Evolutionary conservation across 2,888 invertebrate genomes (phyloP), one percentile per base, ranked within the genome.

Genomic region (Tenodera sinensis): DNA sequence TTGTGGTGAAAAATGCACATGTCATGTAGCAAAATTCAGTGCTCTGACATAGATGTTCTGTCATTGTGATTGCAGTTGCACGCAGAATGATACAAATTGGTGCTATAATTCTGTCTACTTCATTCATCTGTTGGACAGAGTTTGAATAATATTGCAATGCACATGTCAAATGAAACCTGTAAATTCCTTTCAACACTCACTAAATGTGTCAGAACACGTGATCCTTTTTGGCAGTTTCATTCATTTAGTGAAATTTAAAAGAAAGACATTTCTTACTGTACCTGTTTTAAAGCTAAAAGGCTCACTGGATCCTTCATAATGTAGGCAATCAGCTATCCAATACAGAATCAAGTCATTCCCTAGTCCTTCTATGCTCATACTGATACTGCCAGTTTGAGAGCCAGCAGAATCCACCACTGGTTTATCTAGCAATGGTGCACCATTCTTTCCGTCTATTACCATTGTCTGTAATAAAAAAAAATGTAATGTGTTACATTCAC

Each of bases 301-400:
- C 92, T 92, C 3, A 92, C 88, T 92, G 94, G 95, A 90, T 94
- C 94, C 90, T 94, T 94, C 25, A 93, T 93, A 85, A 93, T 93
- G 90, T 93, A 94, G 92, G 91, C 96, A 96, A 91, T 97, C 96
- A 1, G 96, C 95, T 71, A 96, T 95, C 97, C 97, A 97, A 92
- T 96, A 96, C 1, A 97, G 92, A 92, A 96, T 97, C 92, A 97
- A 95, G 92, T 97, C 97, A 91, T 96, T 96, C 1, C 97, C 97
- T 91, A 94, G 94, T 14, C 94, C 94, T 91, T 95, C 94, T 90
- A 95, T 94, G 27, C 95, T 94, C 84, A 96, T 91, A 0, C 95
- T 94, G 42, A 96, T 92, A 20, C 95, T 95, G 28, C 95, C 95
- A 92, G 95, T 94, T 92, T 95, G 96, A 0, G 95, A 94, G 27